Evolutionary conservation across 2,888 invertebrate species (phyloP).

Genomic region (Spilosoma lubricipeda): DNA sequence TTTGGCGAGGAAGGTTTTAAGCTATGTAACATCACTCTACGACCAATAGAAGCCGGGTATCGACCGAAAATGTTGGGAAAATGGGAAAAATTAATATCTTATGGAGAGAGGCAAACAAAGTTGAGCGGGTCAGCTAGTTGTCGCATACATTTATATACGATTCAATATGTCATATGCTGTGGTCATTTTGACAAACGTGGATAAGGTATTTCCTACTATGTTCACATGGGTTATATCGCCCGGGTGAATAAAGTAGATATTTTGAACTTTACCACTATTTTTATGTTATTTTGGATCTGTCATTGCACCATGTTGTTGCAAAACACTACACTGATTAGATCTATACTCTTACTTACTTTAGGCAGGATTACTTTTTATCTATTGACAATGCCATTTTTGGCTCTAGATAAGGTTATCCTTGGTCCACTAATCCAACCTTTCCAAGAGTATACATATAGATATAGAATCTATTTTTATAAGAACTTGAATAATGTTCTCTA

Average conservation of each 20-base stretch:
- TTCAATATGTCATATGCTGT: not conserved
- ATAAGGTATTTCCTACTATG: not conserved
- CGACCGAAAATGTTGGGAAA: no score
- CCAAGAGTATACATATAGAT: not conserved
- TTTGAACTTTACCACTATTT: not conserved
- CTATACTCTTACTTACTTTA: no score
- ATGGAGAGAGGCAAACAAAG: no score
- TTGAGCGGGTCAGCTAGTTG: no score
- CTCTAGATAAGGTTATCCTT: not conserved
- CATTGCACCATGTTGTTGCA: not conserved
- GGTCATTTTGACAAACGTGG: not conserved
- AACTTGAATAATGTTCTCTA: not conserved
- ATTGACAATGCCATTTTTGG: not conserved
- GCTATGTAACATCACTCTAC: no score
- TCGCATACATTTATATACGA: not conserved
- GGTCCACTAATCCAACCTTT: not conserved
- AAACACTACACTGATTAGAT: not conserved
- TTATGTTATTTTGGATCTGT: conserved; percentile 3
- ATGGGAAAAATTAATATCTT: no score
- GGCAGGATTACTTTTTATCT: not conserved
- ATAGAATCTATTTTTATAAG: not conserved
- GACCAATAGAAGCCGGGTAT: no score
- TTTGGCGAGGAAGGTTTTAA: no score
- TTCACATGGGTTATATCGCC: not conserved
- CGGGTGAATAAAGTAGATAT: no score